These are phyloP conservation scores for Esox masquinongy DNA, from an alignment of 2,797 vertebrate species.

Conservation along the genomic window DNA sequence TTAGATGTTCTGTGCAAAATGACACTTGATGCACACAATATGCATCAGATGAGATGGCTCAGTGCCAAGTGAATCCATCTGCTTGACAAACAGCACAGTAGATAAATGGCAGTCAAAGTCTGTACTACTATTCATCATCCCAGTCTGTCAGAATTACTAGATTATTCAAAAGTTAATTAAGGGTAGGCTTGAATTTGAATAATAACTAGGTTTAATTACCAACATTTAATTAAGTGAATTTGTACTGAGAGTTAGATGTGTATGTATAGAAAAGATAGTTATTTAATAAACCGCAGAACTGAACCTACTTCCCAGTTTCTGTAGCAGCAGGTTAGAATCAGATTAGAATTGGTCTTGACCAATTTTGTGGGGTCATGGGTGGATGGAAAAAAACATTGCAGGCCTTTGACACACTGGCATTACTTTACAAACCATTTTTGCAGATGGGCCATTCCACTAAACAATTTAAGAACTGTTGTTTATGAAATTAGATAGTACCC, in stretches of 20 bases:
- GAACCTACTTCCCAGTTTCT: too few relatives aligned
- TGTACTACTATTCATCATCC: slow-evolving; percentile 25
- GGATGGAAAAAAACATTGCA: not conserved
- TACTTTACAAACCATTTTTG: not conserved
- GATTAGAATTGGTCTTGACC: too few relatives aligned
- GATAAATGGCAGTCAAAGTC: slow-evolving; percentile 27
- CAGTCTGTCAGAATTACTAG: slow-evolving; percentile 19
- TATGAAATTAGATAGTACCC: too few relatives aligned
- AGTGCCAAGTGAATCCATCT: slow-evolving; percentile 24
- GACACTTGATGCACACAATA: too few relatives aligned
- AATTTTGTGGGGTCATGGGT: not conserved
- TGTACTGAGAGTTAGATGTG: not conserved
- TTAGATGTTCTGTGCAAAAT: too few relatives aligned
- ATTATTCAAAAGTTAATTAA: slow-evolving; percentile 42
- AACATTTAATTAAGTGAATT: slow-evolving; percentile 10
- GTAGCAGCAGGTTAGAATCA: too few relatives aligned
- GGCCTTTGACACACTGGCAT: not conserved
- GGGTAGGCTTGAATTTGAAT: slow-evolving; percentile 14
- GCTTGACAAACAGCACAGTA: slow-evolving; percentile 12
- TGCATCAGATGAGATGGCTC: slow-evolving; percentile 3
- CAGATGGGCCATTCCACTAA: not conserved
- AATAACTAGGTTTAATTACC: slow-evolving; percentile 34
- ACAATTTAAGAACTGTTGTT: not conserved
- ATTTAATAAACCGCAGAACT: not conserved
- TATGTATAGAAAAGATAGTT: not conserved